A percentile compares a stretch with the other conserved stretches of the same genome.
phyloP scores from a whole-genome alignment of 2,113 vertebrate genomes.

The Phyllostomus hastatus region DNA sequence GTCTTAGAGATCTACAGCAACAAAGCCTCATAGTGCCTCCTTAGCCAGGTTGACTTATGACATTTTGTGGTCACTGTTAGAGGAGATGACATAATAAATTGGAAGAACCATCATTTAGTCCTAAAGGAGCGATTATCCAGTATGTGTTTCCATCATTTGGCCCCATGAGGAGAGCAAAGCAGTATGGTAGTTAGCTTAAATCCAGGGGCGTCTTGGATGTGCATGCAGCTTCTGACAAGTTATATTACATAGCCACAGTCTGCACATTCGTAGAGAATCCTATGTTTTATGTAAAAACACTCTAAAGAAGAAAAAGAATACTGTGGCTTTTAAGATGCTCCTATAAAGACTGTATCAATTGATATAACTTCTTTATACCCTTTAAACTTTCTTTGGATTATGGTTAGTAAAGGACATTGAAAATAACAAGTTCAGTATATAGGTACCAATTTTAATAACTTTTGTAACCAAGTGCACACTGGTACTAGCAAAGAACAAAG shows the following conservation, averaged over 20 bases:
- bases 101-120: slow-evolving; percentile 58
- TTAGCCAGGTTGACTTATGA: slow-evolving; percentile 48
- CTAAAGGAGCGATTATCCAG: slow-evolving; percentile 48
- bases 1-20: slow-evolving; percentile 36
- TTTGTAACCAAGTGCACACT: not conserved
- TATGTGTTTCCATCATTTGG: slow-evolving; percentile 5
- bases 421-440: not conserved
- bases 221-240: not conserved
- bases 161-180: not conserved
- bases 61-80: slow-evolving; percentile 70
- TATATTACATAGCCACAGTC: not conserved
- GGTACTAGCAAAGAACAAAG: slow-evolving; percentile 14
- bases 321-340: not conserved
- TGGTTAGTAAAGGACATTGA: slow-evolving; percentile 16
- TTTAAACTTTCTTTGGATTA: slow-evolving; percentile 14
- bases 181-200: not conserved
- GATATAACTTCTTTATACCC: not conserved
- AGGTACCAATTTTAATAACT: slow-evolving; percentile 33
- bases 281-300: slow-evolving; percentile 1
- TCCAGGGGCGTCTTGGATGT: not conserved
- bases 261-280: not conserved
- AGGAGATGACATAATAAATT: slow-evolving; percentile 62
- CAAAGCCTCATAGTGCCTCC: not conserved
- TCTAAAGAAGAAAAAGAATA: not conserved
- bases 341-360: not conserved